Percentiles rank a stretch among this genome's conserved stretches.
These are phyloP conservation scores for Alethe diademata DNA, from an alignment of 2,113 vertebrate species.

Conservation along the genomic window DNA sequence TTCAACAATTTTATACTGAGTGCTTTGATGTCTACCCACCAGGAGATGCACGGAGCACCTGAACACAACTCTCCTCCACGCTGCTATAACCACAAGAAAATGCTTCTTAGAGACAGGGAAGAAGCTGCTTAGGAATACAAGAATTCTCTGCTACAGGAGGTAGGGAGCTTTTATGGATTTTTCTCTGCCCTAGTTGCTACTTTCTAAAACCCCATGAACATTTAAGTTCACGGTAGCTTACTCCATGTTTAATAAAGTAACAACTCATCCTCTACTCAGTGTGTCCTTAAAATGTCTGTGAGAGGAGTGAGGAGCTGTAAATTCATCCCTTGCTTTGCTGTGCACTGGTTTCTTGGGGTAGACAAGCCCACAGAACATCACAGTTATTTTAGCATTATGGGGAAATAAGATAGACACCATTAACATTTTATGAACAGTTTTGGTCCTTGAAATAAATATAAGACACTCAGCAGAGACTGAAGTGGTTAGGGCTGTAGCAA, in stretches of 20 bases:
- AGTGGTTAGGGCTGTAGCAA: neutral
- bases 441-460: neutral
- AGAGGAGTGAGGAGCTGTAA: neutral
- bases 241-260: neutral
- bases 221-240: slow-evolving; percentile 17
- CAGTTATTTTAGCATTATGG: slow-evolving; percentile 30
- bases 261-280: neutral
- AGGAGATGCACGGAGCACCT: neutral
- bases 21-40: neutral
- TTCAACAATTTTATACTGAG: neutral
- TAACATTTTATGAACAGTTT: slow-evolving; percentile 42
- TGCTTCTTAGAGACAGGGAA: neutral
- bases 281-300: slow-evolving; percentile 6
- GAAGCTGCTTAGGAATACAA: neutral
- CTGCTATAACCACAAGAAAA: neutral
- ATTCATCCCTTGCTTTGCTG: neutral
- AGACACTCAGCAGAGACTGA: neutral
- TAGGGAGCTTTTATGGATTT: neutral
- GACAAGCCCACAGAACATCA: slow-evolving; percentile 11
- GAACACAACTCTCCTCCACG: neutral
- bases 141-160: neutral
- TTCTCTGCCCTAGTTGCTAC: slow-evolving; percentile 23
- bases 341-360: neutral
- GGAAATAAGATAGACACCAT: slow-evolving; percentile 48
- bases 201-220: neutral